These are phyloP conservation scores for Mesembrinibis cayennensis DNA, from an alignment of 2,113 vertebrate species.

Conservation along the genomic window DNA sequence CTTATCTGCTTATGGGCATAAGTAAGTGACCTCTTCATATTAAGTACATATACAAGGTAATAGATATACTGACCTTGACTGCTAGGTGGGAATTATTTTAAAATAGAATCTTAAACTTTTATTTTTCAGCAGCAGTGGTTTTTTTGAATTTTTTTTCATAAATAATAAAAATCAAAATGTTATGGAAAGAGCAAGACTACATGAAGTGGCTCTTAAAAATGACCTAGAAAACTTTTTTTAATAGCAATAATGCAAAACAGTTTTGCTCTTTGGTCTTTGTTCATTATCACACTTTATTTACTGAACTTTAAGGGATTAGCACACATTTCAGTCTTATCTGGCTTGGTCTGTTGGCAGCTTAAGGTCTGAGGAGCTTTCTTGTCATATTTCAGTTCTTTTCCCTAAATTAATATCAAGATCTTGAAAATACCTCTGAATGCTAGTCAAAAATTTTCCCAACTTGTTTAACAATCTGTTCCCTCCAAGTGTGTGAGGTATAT, in stretches of 20 bases:
- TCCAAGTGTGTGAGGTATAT: background rate
- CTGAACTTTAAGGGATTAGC: background rate
- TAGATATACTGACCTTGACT: background rate
- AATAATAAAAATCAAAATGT: background rate
- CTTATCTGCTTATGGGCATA: constrained; percentile 72
- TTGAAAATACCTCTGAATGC: background rate
- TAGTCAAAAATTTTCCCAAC: background rate
- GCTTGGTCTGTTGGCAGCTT: background rate
- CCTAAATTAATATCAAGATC: background rate
- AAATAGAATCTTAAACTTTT: background rate
- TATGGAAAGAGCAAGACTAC: background rate
- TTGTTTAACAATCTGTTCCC: background rate
- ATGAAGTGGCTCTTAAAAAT: background rate
- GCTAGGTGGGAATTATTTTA: background rate
- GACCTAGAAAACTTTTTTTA: background rate
- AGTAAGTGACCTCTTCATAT: constrained; percentile 69
- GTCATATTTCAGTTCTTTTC: background rate
- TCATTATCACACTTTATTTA: background rate
- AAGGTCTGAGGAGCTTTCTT: background rate
- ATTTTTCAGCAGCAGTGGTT: background rate
- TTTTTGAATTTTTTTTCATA: background rate
- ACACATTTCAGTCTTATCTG: background rate
- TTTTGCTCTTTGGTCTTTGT: background rate
- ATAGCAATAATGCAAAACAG: background rate
- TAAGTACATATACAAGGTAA: background rate